Conservation (phyloP, 2,888 invertebrate genomes). For the Helicoverpa assulta region DNA sequence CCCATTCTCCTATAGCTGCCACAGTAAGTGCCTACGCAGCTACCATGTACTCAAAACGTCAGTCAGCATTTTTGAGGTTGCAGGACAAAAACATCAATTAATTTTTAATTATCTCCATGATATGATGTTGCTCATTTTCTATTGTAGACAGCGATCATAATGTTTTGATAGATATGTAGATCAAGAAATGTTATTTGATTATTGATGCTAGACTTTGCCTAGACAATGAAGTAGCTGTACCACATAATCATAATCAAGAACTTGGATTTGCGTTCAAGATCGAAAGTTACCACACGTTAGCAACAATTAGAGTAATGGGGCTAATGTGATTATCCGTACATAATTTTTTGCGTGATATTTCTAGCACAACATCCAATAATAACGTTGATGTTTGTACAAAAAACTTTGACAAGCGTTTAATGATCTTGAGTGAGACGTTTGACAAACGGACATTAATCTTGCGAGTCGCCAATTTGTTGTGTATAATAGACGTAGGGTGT, state of each 20-base stretch:
- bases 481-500: conserved; percentile 66
- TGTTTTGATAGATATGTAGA: conserved; percentile 40
- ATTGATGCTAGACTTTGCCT: conserved; percentile 20
- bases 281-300: conserved; percentile 53
- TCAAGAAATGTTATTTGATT: conserved; percentile 19
- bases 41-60: conserved; percentile 43
- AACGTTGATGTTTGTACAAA: conserved; percentile 58
- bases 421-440: conserved; percentile 63
- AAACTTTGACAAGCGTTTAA: conserved; percentile 64
- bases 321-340: conserved; percentile 60
- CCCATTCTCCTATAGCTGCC: background rate
- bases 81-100: conserved; percentile 43
- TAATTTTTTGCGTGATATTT: conserved; percentile 57
- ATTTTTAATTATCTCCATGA: conserved; percentile 37
- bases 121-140: conserved; percentile 48
- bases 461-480: conserved; percentile 66
- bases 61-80: conserved; percentile 6
- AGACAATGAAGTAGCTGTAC: conserved; percentile 25
- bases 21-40: background rate
- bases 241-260: conserved; percentile 24
- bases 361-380: conserved; percentile 54
- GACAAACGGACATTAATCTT: conserved; percentile 68
- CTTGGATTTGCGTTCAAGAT: conserved; percentile 41
- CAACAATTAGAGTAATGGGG: conserved; percentile 59
- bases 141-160: conserved; percentile 32